These are phyloP conservation scores for Drosophila rubida DNA, from an alignment of 2,888 invertebrate species.

Conservation along the genomic window DNA sequence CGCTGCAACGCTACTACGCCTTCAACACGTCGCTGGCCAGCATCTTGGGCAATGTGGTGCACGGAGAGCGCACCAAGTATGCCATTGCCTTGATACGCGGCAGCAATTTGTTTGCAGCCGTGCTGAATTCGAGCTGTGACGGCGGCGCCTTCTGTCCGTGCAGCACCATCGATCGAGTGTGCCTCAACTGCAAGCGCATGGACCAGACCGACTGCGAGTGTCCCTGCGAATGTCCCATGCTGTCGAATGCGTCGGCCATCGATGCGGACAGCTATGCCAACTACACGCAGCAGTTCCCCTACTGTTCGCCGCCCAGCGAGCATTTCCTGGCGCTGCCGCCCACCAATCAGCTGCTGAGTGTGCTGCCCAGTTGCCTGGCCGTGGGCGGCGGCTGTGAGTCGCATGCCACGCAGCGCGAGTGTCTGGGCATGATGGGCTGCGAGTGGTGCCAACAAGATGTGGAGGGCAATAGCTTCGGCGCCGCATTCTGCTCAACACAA, in stretches of 20 bases:
- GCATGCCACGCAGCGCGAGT: slow-evolving; percentile 88
- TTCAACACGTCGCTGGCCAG: slow-evolving; percentile 92
- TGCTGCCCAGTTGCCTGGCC: slow-evolving; percentile 87
- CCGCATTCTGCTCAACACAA: slow-evolving; percentile 92
- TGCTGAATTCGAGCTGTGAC: slow-evolving; percentile 95
- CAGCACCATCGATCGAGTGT: slow-evolving; percentile 94
- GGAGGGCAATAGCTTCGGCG: slow-evolving; percentile 89
- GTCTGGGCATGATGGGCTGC: slow-evolving; percentile 92
- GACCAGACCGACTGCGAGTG: slow-evolving; percentile 98
- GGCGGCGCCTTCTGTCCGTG: slow-evolving; percentile 95
- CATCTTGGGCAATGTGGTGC: slow-evolving; percentile 92
- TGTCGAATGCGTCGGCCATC: slow-evolving; percentile 42
- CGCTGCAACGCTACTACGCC: slow-evolving; percentile 92
- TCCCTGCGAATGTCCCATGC: slow-evolving; percentile 94
- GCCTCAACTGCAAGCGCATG: slow-evolving; percentile 96
- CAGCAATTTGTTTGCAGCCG: slow-evolving; percentile 95
- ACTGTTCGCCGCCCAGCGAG: slow-evolving; percentile 82
- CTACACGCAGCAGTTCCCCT: slow-evolving; percentile 80
- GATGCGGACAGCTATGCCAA: slow-evolving; percentile 60
- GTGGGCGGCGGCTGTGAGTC: slow-evolving; percentile 88
- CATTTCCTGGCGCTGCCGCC: slow-evolving; percentile 70
- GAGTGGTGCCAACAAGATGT: slow-evolving; percentile 95
- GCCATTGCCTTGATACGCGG: slow-evolving; percentile 92
- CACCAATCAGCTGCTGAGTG: slow-evolving; percentile 85
- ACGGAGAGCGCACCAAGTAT: slow-evolving; percentile 95